Conservation (phyloP, 2,113 vertebrate genomes). For the Dasypus novemcinctus region DNA sequence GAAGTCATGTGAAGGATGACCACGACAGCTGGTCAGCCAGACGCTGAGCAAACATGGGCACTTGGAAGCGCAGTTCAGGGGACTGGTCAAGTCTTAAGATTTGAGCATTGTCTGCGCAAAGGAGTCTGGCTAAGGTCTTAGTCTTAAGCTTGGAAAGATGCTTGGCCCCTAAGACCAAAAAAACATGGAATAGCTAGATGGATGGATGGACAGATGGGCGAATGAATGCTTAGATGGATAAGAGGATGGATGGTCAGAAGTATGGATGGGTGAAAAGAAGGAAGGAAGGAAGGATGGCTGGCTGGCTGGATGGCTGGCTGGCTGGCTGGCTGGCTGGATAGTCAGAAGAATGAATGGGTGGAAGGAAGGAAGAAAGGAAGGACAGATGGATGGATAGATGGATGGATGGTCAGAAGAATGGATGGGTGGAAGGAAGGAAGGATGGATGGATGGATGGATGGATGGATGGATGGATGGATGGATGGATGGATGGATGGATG, state of each 20-base stretch:
- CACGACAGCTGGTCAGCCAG: neutral
- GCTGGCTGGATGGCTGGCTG: no score
- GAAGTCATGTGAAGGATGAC: neutral
- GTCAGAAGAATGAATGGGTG: no score
- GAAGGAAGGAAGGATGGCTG: no score
- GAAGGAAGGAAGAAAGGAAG: no score
- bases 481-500: no score
- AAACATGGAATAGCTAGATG: fast-evolving
- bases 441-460: neutral
- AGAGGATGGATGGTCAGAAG: neutral
- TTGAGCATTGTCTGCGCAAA: fast-evolving
- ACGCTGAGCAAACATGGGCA: neutral
- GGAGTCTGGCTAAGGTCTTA: neutral
- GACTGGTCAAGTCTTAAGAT: neutral
- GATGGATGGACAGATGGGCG: neutral
- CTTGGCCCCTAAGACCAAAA: neutral
- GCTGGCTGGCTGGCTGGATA: no score
- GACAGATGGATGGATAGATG: no score
- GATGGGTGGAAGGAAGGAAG: no score
- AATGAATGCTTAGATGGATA: no score
- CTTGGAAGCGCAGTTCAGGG: no score
- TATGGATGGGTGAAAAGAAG: neutral
- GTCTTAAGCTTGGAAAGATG: fast-evolving
- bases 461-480: no score
- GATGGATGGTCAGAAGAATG: neutral